phyloP scores from a whole-genome alignment of 2,113 vertebrate species.

The Ibidorhyncha struthersii region DNA sequence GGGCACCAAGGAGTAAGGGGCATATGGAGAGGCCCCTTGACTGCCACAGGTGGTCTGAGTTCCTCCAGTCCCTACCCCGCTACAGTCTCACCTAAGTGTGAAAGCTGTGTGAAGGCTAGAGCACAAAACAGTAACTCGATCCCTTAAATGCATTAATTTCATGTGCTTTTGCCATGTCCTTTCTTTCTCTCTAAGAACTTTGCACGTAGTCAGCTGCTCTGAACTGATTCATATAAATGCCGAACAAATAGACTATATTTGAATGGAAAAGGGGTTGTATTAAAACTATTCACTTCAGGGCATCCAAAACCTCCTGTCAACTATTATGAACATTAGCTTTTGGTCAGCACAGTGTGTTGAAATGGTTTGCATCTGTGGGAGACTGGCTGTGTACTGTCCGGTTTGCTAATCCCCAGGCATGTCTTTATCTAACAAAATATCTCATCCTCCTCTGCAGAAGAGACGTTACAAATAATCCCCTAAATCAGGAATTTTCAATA shows the following conservation, averaged over 20 bases:
- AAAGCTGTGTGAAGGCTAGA: background rate
- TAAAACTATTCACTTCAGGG: background rate
- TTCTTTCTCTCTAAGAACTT: background rate
- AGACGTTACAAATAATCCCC: background rate
- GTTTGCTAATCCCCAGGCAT: background rate
- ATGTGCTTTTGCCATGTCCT: background rate
- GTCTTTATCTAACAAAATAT: conserved; percentile 2
- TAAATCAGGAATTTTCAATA: background rate
- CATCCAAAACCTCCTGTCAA: background rate
- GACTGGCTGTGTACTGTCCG: background rate
- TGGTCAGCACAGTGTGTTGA: background rate
- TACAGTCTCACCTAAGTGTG: rapidly evolving
- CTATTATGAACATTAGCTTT: background rate
- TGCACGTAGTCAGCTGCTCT: background rate
- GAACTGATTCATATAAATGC: background rate
- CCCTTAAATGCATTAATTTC: background rate
- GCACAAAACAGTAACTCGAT: background rate
- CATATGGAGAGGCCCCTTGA: rapidly evolving
- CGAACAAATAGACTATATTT: background rate
- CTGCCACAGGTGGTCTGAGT: rapidly evolving
- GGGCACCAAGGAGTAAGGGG: background rate
- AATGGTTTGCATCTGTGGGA: background rate
- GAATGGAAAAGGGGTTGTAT: background rate
- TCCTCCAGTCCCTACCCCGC: background rate
- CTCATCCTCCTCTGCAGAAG: background rate